Conservation (phyloP, 2,888 invertebrate species). For the Cremastobaeus sp. region DNA sequence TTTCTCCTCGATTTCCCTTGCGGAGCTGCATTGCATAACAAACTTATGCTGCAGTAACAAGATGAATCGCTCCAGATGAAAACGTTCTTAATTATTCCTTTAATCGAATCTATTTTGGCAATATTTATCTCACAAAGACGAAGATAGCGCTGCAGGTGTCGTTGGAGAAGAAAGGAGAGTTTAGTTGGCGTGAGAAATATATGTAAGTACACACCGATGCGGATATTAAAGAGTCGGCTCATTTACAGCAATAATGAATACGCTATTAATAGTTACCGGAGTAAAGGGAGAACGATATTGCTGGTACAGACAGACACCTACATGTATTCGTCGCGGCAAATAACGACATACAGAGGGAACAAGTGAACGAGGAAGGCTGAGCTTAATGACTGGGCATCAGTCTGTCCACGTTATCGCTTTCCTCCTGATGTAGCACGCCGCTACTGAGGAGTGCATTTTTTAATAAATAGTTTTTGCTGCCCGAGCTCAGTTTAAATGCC, state of each 20-base stretch:
- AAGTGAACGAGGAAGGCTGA: conserved; percentile 49
- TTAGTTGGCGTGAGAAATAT: conserved; percentile 63
- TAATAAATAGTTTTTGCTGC: conserved; percentile 71
- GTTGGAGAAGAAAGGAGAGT: conserved; percentile 28
- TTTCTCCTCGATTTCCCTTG: conserved; percentile 18
- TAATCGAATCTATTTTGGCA: conserved; percentile 42
- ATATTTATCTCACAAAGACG: conserved; percentile 4
- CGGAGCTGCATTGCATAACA: conserved; percentile 5
- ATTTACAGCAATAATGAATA: conserved; percentile 77
- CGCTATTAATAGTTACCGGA: conserved; percentile 74
- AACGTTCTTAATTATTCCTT: conserved; percentile 25
- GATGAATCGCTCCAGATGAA: not conserved
- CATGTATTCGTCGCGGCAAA: conserved; percentile 34
- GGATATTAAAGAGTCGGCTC: conserved; percentile 77
- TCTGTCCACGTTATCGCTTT: conserved; percentile 76
- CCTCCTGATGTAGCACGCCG: conserved; percentile 76
- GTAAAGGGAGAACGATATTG: conserved; percentile 60
- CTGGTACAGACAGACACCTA: conserved; percentile 58
- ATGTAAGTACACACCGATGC: conserved; percentile 66
- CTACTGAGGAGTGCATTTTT: conserved; percentile 68
- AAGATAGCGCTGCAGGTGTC: conserved; percentile 35
- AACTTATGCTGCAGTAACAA: conserved; percentile 16
- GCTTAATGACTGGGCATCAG: conserved; percentile 75
- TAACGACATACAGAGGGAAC: conserved; percentile 46
- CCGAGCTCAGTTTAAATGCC: conserved; percentile 52